Evolutionary conservation across 2,888 invertebrate species (phyloP), one percentile per base, ranked within the genome.

Genomic region (Papilio demoleus): DNA sequence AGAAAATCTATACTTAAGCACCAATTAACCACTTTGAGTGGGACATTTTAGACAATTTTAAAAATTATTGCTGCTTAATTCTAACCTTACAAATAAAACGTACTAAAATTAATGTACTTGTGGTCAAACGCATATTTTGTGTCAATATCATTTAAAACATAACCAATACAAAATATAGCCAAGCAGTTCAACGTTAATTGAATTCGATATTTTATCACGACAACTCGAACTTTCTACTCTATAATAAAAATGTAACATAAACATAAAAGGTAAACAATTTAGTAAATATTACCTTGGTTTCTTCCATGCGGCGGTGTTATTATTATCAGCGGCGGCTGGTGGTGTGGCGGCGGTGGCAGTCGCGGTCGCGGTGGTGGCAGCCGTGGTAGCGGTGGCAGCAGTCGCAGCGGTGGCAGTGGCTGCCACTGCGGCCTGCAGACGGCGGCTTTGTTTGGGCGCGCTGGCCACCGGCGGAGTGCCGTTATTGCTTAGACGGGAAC

Each of bases 241-340:
- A n/a, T n/a, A n/a, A n/a, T n/a, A n/a, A n/a, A n/a, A n/a, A n/a
- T n/a, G n/a, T n/a, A n/a, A n/a, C n/a, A n/a, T n/a, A n/a, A n/a
- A n/a, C n/a, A n/a, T n/a, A n/a, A n/a, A n/a, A n/a, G n/a, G n/a
- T n/a, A n/a, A n/a, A n/a, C n/a, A n/a, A n/a, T n/a, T n/a, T n/a
- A n/a, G 6, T 6, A 31, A 31, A 36, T 71, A 79, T 78, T 85
- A 92, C 92, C 89, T 92, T 76, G 90, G 89, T 74, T 92, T 93
- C 80, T 91, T 92, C 90, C 90, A 88, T 0, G 88, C 82, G 12
- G 88, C 82, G 0, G 78, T 79, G 81, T 89, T 91, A 76, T 89
- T 91, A 80, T 92, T 91, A 72, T 88, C 86, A 0, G 74, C 67
- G 5, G 73, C 67, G n/a, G 77, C 68, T 24, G 75, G 65, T 66